Base-by-base conservation (phyloP, 2,888 invertebrate species). In the Icerya purchasi region DNA sequence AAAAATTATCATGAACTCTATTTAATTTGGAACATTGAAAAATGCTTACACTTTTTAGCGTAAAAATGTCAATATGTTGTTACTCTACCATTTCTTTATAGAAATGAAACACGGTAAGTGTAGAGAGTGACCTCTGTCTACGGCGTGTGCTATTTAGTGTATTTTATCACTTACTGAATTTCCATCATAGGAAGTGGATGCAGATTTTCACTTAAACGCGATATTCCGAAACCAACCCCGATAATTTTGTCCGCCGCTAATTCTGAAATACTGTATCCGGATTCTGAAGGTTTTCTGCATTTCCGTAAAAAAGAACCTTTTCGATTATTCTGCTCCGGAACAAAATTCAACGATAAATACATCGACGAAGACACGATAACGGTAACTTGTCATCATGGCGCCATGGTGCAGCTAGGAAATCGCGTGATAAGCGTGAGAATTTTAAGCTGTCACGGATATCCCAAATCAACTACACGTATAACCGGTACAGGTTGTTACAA, bases 241-340 rank as follows among this genome's bases (percentile, higher is more conserved):
- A 36, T 36, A 8, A 36, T 36, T 8, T 36, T 36, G 14, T 36
- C 36, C 36, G 36, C 36, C 14, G 14, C 36, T 14, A 14, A 36
- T 8, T 36, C 36, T 36, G 14, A 54, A 56, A 56, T 56, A 50
- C 18, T 56, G 14, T 56, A 56, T 23, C 56, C 56, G 19, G 56
- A 56, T 19, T 3, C 49, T 1, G 23, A 56, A 2, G 50, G 50
- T 49, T 3, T 56, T 1, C 20, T 56, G 3, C 3, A 20, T n/a
- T 10, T 56, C 19, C 50, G 18, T 8, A 25, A 49, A 21, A 49
- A 49, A 1, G 23, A 22, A 2, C 21, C 3, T 3, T 19, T 56
- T 10, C 22, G 56, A 22, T 10, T 56, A 18, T 22, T 21, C n/a
- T 56, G 56, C 23, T 19, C 22, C 23, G 50, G 50, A 20, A 56